Percentiles rank a stretch among this genome's conserved stretches.
Evolutionary conservation across 2,888 invertebrate genomes (phyloP).

Genomic region (Ormia ochracea): DNA sequence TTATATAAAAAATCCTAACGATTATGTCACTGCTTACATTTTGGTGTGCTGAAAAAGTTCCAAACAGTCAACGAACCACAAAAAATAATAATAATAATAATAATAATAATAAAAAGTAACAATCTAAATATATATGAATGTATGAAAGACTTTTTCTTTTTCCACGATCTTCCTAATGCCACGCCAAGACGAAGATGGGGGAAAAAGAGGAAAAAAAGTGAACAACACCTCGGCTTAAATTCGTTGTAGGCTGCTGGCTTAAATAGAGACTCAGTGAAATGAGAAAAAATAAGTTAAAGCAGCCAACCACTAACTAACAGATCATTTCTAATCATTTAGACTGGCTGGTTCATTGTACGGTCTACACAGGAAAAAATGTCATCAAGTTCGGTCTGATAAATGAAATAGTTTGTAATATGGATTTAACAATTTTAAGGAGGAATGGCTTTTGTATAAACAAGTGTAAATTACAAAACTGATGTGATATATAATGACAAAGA

Average conservation of each 20-base stretch:
- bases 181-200: neutral
- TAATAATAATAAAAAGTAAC: neutral
- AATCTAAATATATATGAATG: no score
- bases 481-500: no score
- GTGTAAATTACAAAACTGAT: no score
- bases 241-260: neutral
- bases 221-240: constrained; percentile 28
- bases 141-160: constrained; percentile 32
- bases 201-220: neutral
- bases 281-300: neutral
- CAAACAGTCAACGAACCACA: neutral
- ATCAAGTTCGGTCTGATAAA: neutral
- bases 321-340: constrained; percentile 15
- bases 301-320: neutral
- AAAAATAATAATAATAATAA: neutral
- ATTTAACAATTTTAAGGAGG: neutral
- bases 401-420: neutral
- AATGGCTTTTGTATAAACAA: no score
- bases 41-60: constrained; percentile 1
- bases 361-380: neutral
- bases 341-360: constrained; percentile 26
- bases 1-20: neutral
- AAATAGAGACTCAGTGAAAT: neutral
- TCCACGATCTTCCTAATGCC: constrained; percentile 37
- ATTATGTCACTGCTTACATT: constrained; percentile 57